Evolutionary conservation across 2,888 invertebrate genomes (phyloP), one percentile per base, ranked within the genome.

Genomic region (Lepetodrilus schrolli): DNA sequence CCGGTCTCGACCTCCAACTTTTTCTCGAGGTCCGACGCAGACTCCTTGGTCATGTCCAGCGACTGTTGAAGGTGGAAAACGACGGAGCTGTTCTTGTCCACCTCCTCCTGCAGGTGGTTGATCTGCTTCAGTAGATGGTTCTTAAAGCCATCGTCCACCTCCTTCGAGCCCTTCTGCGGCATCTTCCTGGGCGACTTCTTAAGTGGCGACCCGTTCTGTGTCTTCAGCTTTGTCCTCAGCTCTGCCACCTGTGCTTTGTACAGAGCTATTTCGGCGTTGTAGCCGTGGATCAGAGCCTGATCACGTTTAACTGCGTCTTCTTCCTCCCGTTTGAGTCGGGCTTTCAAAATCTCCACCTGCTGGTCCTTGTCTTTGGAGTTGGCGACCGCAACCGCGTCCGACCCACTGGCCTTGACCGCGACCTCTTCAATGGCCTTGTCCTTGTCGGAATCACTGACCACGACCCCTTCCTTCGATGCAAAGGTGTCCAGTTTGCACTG

Each of bases 241-340:
- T 75, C 70, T 8, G 78, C 74, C 50, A 83, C 72, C 76, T 86
- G 85, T 10, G 80, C 76, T 70, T 85, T 86, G 21, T 84, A 76
- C 20, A 79, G 83, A 30, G 79, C 76, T 21, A 86, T 85, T 76
- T 87, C 87, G 1, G 86, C 84, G 10, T 83, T 85, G 75, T 86
- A 87, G 21, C 86, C 86, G 74, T 87, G 83, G 38, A 87, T 87
- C 0, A 87, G 78, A 4, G 86, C 86, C 49, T 83, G 83, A 51
- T 87, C 83, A 21, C 82, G 79, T 70, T 84, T 82, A 20, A 80
- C 75, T 68, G 80, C 83, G 66, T 87, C 85, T 8, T 81, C 78
- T 43, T 84, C 82, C 43, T 84, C 82, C 13, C 78, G 68, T 8
- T 82, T 79, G 66, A 82, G 76, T 50, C 82, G 80, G 0, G 50